These are phyloP conservation scores for Dryocosmus kuriphilus DNA, from an alignment of 2,888 invertebrate genomes.

Conservation along the genomic window DNA sequence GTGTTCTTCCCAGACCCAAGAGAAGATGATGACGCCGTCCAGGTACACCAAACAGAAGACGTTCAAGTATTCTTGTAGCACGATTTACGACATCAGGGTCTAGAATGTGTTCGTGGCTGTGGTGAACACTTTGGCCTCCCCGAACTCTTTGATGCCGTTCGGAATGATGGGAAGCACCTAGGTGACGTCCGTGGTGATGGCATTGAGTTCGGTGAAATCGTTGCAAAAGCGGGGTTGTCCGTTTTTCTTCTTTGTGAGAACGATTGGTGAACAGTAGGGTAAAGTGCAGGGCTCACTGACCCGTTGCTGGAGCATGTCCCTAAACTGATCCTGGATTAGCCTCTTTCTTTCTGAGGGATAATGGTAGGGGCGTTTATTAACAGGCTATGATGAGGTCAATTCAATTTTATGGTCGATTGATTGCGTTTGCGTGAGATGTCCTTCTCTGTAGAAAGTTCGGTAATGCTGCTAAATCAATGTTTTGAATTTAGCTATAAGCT, in stretches of 20 bases:
- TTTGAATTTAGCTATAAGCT: too few relatives aligned
- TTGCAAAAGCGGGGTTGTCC: constrained; percentile 50
- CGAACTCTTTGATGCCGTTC: constrained; percentile 30
- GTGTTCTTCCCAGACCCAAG: too few relatives aligned
- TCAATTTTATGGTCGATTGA: constrained; percentile 19
- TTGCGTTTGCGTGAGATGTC: background rate
- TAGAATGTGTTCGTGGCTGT: too few relatives aligned
- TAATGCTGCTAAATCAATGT: too few relatives aligned
- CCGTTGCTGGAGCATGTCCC: constrained; percentile 53
- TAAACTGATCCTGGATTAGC: constrained; percentile 45
- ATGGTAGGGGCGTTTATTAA: constrained; percentile 7
- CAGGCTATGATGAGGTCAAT: constrained; percentile 34
- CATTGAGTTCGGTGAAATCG: constrained; percentile 51
- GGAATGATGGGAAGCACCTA: constrained; percentile 34
- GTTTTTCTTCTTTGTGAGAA: constrained; percentile 52
- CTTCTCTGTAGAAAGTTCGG: too few relatives aligned
- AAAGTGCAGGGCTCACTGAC: constrained; percentile 53
- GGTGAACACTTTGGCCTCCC: constrained; percentile 61
- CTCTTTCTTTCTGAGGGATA: constrained; percentile 34
- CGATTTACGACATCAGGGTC: too few relatives aligned
- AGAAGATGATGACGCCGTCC: too few relatives aligned
- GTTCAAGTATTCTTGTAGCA: too few relatives aligned
- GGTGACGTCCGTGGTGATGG: background rate
- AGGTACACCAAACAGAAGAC: too few relatives aligned
- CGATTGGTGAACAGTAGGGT: constrained; percentile 54